phyloP scores from a whole-genome alignment of 2,113 vertebrate genomes.

The Diadophis punctatus region DNA sequence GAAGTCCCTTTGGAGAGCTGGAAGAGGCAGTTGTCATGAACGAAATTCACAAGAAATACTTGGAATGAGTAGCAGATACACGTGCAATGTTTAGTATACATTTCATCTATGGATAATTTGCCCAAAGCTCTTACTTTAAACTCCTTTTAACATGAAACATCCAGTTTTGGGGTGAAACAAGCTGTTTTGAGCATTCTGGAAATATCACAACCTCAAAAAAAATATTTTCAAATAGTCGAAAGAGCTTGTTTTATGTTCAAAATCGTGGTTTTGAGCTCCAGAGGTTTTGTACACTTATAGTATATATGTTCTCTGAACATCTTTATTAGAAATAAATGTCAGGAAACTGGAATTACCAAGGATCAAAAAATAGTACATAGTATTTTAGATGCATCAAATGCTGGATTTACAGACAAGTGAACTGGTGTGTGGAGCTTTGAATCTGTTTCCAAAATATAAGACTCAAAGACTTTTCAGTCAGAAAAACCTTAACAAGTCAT shows the following conservation, averaged over 20 bases:
- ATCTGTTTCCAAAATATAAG: background rate
- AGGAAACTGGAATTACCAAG: background rate
- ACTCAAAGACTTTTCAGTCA: conserved; percentile 15
- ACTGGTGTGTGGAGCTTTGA: background rate
- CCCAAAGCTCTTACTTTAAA: background rate
- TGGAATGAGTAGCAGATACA: background rate
- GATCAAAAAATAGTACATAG: background rate
- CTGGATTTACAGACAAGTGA: background rate
- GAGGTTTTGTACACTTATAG: background rate
- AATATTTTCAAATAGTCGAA: background rate
- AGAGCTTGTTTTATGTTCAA: background rate
- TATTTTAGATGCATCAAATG: background rate
- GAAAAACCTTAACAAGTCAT: conserved; percentile 12
- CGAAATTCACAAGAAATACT: background rate
- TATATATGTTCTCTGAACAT: background rate
- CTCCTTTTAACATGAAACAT: background rate
- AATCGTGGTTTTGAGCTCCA: background rate
- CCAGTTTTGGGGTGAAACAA: background rate
- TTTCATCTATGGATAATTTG: background rate
- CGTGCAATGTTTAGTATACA: background rate
- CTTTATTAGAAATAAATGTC: background rate
- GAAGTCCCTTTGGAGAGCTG: background rate
- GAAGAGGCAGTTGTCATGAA: background rate
- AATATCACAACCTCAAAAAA: background rate
- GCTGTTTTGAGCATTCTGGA: background rate